Percentiles rank a stretch among this genome's conserved stretches.
Evolutionary conservation across 92 coral and sea anemone genomes (phyloP).

Genomic region (Hydrozoanthus gracilis): DNA sequence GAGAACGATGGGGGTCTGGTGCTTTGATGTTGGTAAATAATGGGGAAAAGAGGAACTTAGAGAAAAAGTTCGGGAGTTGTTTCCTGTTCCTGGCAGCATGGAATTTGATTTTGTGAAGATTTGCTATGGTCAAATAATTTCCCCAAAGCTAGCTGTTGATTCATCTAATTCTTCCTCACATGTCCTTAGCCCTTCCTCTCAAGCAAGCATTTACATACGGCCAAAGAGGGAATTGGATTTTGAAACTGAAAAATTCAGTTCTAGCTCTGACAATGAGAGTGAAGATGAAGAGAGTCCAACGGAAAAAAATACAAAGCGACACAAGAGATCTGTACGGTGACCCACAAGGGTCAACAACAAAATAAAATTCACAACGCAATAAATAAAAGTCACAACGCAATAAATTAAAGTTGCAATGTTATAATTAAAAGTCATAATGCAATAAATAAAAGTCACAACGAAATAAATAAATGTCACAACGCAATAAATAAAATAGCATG

Average conservation of each 20-base stretch:
- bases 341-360: too few relatives aligned
- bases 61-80: conserved; percentile 57
- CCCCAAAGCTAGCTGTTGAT: conserved; percentile 63
- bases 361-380: too few relatives aligned
- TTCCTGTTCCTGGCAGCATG: conserved; percentile 50
- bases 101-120: conserved; percentile 58
- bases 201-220: conserved; percentile 62
- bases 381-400: too few relatives aligned
- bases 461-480: too few relatives aligned
- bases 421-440: too few relatives aligned
- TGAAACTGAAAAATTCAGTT: background rate
- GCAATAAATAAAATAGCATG: too few relatives aligned
- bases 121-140: conserved; percentile 66
- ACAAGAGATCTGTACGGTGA: background rate
- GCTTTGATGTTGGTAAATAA: conserved; percentile 52
- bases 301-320: conserved; percentile 12
- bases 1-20: conserved; percentile 59
- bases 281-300: background rate
- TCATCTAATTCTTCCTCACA: conserved; percentile 57
- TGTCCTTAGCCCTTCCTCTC: conserved; percentile 64
- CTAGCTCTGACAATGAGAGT: conserved; percentile 31
- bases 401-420: too few relatives aligned
- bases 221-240: conserved; percentile 53
- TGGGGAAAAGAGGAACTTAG: conserved; percentile 52
- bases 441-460: too few relatives aligned